These are phyloP conservation scores for Acronicta leporina DNA, from an alignment of 2,888 invertebrate species.

Conservation along the genomic window DNA sequence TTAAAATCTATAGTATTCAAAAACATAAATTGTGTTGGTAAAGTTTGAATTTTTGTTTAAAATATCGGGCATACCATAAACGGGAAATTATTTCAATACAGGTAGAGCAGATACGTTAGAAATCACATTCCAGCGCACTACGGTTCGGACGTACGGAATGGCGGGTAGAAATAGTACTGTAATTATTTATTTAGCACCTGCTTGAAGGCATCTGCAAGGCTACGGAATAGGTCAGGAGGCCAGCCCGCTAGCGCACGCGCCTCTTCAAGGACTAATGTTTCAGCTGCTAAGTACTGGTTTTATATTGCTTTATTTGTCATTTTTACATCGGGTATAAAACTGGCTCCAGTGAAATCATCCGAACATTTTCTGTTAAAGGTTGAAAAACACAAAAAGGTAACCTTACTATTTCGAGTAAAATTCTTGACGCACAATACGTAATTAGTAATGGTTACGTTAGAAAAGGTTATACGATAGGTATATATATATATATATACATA, in stretches of 20 bases:
- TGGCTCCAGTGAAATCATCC: constrained; percentile 2
- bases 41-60: background rate
- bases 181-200: constrained; percentile 60
- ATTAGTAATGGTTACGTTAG: background rate
- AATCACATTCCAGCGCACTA: constrained; percentile 32
- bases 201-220: constrained; percentile 74
- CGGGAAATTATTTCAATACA: constrained; percentile 22
- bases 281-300: constrained; percentile 69
- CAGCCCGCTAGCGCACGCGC: constrained; percentile 74
- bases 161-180: constrained; percentile 38
- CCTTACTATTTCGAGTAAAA: background rate
- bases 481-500: background rate
- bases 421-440: background rate
- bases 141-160: constrained; percentile 27
- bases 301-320: constrained; percentile 38
- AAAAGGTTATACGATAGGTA: background rate
- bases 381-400: constrained; percentile 3
- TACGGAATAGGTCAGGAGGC: constrained; percentile 85
- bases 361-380: background rate
- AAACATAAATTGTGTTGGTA: too few species aligned
- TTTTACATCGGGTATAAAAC: constrained; percentile 14
- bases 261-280: constrained; percentile 73
- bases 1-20: background rate
- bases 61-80: background rate
- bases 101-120: constrained; percentile 19